These are phyloP conservation scores for Yponomeuta cagnagella DNA, from an alignment of 2,888 invertebrate species.

Conservation along the genomic window DNA sequence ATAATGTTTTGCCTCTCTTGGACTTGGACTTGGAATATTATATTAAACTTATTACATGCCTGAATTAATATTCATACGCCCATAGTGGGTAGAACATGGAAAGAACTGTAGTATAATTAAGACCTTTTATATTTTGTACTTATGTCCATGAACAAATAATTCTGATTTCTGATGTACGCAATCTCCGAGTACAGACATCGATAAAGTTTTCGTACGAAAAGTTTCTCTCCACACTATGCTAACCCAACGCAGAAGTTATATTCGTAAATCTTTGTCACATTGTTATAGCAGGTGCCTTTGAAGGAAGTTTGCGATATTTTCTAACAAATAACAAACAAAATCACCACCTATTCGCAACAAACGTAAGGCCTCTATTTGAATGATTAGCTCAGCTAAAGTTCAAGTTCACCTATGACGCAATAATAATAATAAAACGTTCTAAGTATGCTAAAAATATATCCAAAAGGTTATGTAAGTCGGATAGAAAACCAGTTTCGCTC, in stretches of 20 bases:
- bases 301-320: slow-evolving; percentile 5
- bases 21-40: too few species aligned
- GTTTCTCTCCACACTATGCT: neutral
- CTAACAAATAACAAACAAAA: neutral
- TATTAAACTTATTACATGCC: too few species aligned
- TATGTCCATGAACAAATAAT: too few species aligned
- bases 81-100: too few species aligned
- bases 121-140: too few species aligned
- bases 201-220: neutral
- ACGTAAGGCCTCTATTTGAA: neutral
- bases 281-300: slow-evolving; percentile 5
- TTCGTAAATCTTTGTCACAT: slow-evolving; percentile 8
- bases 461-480: neutral
- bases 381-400: neutral
- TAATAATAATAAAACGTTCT: neutral
- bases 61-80: too few species aligned
- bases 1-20: too few species aligned
- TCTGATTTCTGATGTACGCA: too few species aligned
- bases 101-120: too few species aligned
- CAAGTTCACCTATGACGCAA: slow-evolving; percentile 6
- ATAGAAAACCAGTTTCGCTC: neutral
- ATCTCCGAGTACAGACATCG: too few species aligned
- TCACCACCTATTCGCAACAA: neutral
- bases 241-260: neutral
- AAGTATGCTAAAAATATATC: neutral